Conservation (phyloP, 2,888 invertebrate species). For the Lepidonotus clava region DNA sequence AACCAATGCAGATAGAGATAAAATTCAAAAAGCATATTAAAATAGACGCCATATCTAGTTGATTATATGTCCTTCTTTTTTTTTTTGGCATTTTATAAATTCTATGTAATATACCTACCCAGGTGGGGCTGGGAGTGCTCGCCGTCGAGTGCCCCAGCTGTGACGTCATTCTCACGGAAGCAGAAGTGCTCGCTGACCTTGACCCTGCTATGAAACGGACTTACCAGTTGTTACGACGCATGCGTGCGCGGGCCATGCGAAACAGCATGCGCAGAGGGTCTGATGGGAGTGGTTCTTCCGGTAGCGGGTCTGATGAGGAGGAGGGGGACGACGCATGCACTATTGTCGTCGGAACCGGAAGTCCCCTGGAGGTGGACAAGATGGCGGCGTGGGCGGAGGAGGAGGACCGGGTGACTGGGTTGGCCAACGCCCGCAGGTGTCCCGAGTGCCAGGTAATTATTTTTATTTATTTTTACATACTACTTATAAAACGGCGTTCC, state of each 20-base stretch:
- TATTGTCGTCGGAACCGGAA: background rate
- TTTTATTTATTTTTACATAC: no score
- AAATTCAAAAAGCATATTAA: no score
- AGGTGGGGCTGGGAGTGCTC: background rate
- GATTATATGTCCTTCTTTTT: no score
- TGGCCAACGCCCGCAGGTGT: background rate
- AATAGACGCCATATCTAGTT: no score
- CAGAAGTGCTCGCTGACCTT: background rate
- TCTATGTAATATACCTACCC: no score
- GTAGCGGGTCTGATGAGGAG: background rate
- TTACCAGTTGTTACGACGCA: background rate
- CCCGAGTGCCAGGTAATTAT: background rate
- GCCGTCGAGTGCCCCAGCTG: slow-evolving; percentile 10
- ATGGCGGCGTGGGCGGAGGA: background rate
- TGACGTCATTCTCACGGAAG: background rate
- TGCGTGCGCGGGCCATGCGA: slow-evolving; percentile 8
- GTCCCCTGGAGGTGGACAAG: background rate
- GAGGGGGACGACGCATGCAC: background rate
- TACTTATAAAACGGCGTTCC: no score
- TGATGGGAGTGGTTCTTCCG: background rate
- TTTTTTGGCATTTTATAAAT: no score
- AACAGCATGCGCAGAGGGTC: background rate
- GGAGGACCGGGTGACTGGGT: background rate
- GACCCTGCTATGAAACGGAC: background rate
- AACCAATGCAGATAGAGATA: no score